Evolutionary conservation across 2,113 vertebrate genomes (phyloP).

Genomic region (Gorsachius goisagi): DNA sequence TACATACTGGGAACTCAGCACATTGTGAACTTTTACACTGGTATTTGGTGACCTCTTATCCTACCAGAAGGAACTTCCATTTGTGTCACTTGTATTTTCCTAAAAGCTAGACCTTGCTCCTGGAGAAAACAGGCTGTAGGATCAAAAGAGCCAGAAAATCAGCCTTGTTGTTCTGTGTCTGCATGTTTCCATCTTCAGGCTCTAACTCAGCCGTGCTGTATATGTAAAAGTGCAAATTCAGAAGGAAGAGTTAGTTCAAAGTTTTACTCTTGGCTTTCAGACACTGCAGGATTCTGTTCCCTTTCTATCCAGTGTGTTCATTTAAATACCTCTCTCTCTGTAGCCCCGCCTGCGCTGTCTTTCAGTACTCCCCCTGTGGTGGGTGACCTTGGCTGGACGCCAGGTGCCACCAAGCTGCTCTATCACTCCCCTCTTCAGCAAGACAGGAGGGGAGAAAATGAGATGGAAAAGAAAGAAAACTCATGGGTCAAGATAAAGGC

Average conservation of each 20-base stretch:
- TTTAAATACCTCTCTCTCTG: background rate
- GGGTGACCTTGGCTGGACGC: too few species aligned
- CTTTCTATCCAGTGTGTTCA: background rate
- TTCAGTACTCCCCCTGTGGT: background rate
- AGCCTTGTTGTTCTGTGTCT: background rate
- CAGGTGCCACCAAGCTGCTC: too few species aligned
- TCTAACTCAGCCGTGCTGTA: background rate
- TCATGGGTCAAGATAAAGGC: too few species aligned
- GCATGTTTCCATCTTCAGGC: background rate
- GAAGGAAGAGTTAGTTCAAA: background rate
- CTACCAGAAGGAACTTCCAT: background rate
- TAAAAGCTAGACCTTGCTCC: background rate
- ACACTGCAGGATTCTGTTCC: background rate
- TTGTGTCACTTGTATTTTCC: constrained; percentile 1
- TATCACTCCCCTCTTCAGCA: too few species aligned
- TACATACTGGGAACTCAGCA: background rate
- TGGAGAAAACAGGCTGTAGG: background rate
- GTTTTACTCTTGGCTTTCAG: background rate
- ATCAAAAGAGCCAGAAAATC: constrained; percentile 1
- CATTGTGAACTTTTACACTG: background rate
- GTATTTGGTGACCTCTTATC: background rate
- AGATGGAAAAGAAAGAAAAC: too few species aligned
- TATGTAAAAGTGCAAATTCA: background rate
- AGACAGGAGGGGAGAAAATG: too few species aligned
- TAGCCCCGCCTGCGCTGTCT: background rate